Conservation (phyloP, 1,140 invertebrate genomes). For the Zaprionus ornatus region DNA sequence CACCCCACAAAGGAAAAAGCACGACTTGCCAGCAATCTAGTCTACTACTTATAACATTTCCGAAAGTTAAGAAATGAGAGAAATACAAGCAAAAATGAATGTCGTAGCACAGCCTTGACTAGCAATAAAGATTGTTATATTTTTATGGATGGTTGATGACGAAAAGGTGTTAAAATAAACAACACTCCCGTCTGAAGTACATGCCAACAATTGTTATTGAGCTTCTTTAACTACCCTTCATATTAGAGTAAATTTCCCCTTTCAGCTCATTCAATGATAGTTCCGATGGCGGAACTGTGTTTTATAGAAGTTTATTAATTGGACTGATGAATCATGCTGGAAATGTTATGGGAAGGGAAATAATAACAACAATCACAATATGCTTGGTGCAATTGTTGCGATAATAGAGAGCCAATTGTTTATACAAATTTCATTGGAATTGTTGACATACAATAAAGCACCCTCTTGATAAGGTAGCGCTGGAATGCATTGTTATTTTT, state of each 20-base stretch:
- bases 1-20: not conserved
- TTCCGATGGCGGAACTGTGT: slow-evolving; percentile 10
- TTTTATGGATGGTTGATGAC: not conserved
- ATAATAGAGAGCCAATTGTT: slow-evolving; percentile 22
- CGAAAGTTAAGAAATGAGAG: not conserved
- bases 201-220: not conserved
- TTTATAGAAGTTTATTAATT: slow-evolving; percentile 15
- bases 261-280: not conserved
- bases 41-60: not conserved
- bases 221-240: not conserved
- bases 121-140: not conserved
- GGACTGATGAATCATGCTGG: slow-evolving; percentile 23
- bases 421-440: slow-evolving; percentile 24
- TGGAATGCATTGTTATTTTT: slow-evolving; percentile 8
- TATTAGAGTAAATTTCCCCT: not conserved
- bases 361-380: not conserved
- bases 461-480: slow-evolving; percentile 16
- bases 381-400: slow-evolving; percentile 3
- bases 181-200: not conserved
- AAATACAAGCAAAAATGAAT: not conserved
- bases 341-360: not conserved
- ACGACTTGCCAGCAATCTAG: not conserved
- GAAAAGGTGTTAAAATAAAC: not conserved
- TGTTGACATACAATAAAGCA: slow-evolving; percentile 18
- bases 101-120: not conserved